Evolutionary conservation across 2,888 invertebrate genomes (phyloP), one percentile per base, ranked within the genome.

Genomic region (Netelia virgata): DNA sequence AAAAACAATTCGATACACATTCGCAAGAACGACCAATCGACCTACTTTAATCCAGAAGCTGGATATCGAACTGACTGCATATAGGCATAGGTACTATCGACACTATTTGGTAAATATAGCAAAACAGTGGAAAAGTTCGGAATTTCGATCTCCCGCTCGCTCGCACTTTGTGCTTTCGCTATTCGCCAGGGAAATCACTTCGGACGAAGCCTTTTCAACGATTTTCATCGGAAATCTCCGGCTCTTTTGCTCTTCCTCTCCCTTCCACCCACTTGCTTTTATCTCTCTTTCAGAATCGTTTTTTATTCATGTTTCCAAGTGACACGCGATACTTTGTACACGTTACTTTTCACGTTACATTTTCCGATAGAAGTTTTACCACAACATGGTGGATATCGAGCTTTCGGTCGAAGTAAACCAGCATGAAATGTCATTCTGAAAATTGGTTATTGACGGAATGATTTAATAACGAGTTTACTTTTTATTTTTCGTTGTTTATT

Each of bases 191-290:
- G 83, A 83, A 83, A 83, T 83, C 83, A 79, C 64, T 47, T 50
- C 41, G 66, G 50, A 79, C 75, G 74, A 83, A 70, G 69, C 23
- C 55, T 82, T 73, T 61, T 55, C 84, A 85, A 86, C 87, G 85
- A 87, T 88, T 84, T 87, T 86, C 88, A 88, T 86, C 86, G 83
- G 85, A 87, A 87, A 85, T 88, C 88, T 84, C 86, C 53, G 23
- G 8, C 77, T 10, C 69, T 69, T 75, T 43, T 18, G 57, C 28
- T 50, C 28, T 63, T 69, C 55, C 64, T 74, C 28, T 81, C 28
- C 50, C 59, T 72, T 43, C 72, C 53, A 63, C 69, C 55, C 53
- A 72, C 73, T 16, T 18, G 50, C 68, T 73, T 18, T 50, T 57
- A 16, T 57, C 61, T 14, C 70, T 74, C 50, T 69, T 55, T 82